Base-by-base conservation (phyloP, 2,888 invertebrate species). In the Sphinx pinastri region DNA sequence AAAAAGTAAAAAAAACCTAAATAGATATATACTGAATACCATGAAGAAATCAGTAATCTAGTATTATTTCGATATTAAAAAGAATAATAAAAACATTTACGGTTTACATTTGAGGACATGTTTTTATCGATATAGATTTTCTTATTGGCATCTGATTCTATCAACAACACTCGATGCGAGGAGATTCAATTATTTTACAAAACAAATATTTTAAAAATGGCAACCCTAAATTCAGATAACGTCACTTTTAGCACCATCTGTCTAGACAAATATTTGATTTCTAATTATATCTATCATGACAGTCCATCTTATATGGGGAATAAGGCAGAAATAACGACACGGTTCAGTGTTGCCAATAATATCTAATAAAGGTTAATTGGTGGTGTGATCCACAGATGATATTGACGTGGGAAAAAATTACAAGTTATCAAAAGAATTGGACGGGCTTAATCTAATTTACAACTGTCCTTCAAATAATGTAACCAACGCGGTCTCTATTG, bases 351-450 rank as follows among this genome's bases (percentile, higher is more conserved):
- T 52, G 52, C 38, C 52, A 67, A 67, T 54, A 67, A 67, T 69
- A 68, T 13, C 58, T 59, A 19, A 47, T 67, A 71, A 72, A 77
- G 80, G 80, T 78, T 75, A 78, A 79, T 78, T 74, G 67, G 16
- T 52, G 31, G n/a, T 38, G 14, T 67, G 67, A 31, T 54, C 67
- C 25, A 4, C n/a, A 47, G 3, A 58, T 57, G 45, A 60, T 63
- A 63, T 47, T 16, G 60, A n/a, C 47, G 60, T 63, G 60, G 47
- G 60, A 47, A 58, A 31, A 49, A 49, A 47, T 49, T 49, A 49
- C 10, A 13, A 3, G 2, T 49, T 66, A 47, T 66, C 67, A 51
- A 51, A 51, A 19, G 52, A 52, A n/a, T 52, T 13, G n/a, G 7
- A 2, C 38, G 4, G 0, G 19, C 10, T 16, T 16, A 6, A 55